Percentiles rank a stretch among this genome's conserved stretches.
Evolutionary conservation across 1,140 invertebrate species (phyloP).

Genomic region (Sitophilus oryzae): DNA sequence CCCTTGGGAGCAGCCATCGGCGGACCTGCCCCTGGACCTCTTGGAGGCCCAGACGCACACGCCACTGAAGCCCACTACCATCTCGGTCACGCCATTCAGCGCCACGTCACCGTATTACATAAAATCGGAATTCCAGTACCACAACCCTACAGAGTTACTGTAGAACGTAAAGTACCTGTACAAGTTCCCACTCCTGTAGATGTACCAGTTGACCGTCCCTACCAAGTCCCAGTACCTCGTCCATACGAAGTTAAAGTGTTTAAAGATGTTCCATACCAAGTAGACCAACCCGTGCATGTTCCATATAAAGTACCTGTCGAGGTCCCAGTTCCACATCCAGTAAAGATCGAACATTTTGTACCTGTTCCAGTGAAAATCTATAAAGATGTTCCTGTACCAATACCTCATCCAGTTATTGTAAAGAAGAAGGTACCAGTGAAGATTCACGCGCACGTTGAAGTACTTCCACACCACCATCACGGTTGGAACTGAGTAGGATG

Average conservation of each 20-base stretch:
- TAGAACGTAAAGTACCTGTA: conserved; percentile 34
- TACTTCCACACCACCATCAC: conserved; percentile 1
- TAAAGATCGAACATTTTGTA: conserved; percentile 48
- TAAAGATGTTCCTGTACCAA: conserved; percentile 30
- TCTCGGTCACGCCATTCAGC: conserved; percentile 29
- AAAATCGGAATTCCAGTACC: conserved; percentile 31
- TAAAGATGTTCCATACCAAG: conserved; percentile 42
- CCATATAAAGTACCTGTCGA: conserved; percentile 33
- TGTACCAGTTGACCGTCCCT: conserved; percentile 39
- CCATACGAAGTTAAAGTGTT: conserved; percentile 49
- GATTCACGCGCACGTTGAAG: conserved; percentile 27
- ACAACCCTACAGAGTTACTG: conserved; percentile 30
- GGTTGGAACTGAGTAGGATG: neutral
- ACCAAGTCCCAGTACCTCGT: conserved; percentile 46
- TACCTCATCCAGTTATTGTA: conserved; percentile 28
- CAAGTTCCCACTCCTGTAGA: conserved; percentile 36
- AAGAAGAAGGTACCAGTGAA: conserved; percentile 27
- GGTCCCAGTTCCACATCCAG: conserved; percentile 32
- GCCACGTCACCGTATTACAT: conserved; percentile 33
- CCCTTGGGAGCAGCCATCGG: neutral
- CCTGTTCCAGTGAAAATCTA: conserved; percentile 47
- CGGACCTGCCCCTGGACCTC: conserved; percentile 4
- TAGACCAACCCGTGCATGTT: conserved; percentile 31
- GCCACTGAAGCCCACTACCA: conserved; percentile 21
- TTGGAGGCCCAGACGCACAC: conserved; percentile 16